Conservation (phyloP, 2,888 invertebrate species). For the Heliconius erato region DNA sequence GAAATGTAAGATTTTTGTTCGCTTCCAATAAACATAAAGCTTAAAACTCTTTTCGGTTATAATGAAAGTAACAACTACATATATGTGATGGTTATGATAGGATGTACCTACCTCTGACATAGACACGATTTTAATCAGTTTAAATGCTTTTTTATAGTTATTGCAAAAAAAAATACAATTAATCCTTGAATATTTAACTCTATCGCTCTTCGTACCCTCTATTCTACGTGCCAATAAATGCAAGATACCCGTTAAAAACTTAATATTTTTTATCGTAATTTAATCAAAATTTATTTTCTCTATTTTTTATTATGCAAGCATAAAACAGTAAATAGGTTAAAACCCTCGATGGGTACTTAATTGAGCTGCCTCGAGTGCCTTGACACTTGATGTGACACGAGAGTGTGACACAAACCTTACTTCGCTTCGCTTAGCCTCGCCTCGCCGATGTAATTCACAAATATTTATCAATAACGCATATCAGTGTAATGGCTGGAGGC, state of each 20-base stretch:
- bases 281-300: not conserved
- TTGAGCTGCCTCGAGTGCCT: constrained; percentile 20
- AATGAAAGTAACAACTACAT: constrained; percentile 1
- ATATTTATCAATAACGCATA: constrained; percentile 33
- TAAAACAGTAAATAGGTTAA: constrained; percentile 31
- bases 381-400: constrained; percentile 30
- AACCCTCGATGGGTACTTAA: constrained; percentile 23
- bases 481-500: constrained; percentile 21
- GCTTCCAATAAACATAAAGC: constrained; percentile 24
- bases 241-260: no score
- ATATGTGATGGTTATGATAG: not conserved
- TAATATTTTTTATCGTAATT: not conserved
- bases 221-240: no score
- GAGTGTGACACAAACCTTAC: constrained; percentile 22
- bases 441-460: constrained; percentile 21
- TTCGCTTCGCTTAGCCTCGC: constrained; percentile 12
- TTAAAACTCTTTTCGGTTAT: constrained; percentile 22
- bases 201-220: no score
- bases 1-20: constrained; percentile 33
- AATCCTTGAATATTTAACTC: not conserved
- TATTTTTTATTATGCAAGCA: constrained; percentile 10
- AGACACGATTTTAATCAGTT: not conserved
- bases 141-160: not conserved
- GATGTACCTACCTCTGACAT: not conserved
- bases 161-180: not conserved